Percentiles rank a stretch among this genome's conserved stretches.
These are phyloP conservation scores for Bacillus rossius DNA, from an alignment of 1,140 invertebrate species.

Conservation along the genomic window DNA sequence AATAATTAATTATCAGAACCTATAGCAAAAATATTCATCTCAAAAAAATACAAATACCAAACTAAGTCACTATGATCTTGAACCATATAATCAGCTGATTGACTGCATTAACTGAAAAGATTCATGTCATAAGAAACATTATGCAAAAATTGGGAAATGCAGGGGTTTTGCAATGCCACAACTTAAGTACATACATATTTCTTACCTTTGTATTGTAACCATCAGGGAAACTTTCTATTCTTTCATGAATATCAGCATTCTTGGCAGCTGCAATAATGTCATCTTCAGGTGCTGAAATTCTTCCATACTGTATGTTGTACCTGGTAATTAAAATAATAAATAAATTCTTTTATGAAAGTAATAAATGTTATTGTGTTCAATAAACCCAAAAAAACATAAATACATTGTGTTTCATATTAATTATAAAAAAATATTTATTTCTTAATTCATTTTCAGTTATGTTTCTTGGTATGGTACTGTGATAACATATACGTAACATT, in stretches of 20 bases:
- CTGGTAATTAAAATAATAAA: constrained; percentile 39
- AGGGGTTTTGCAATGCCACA: no score
- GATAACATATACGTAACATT: no score
- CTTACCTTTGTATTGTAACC: constrained; percentile 76
- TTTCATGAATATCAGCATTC: constrained; percentile 90
- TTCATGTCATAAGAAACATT: no score
- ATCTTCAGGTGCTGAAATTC: constrained; percentile 65
- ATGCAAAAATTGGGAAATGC: no score
- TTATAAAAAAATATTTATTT: constrained; percentile 1
- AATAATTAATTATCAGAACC: no score
- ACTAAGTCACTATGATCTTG: no score
- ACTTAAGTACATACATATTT: no score
- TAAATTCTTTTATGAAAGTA: background rate
- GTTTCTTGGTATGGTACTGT: no score
- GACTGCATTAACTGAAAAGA: no score
- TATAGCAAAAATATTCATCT: no score
- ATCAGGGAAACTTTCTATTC: constrained; percentile 85
- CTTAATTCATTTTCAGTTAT: background rate
- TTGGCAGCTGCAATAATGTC: constrained; percentile 86
- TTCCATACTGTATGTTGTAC: constrained; percentile 95
- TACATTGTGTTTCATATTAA: background rate
- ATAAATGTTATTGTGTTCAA: background rate
- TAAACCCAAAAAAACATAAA: background rate
- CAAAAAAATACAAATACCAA: no score
- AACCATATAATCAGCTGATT: no score